Base-by-base conservation (phyloP, 2,797 vertebrate species). In the Potorous gilbertii region DNA sequence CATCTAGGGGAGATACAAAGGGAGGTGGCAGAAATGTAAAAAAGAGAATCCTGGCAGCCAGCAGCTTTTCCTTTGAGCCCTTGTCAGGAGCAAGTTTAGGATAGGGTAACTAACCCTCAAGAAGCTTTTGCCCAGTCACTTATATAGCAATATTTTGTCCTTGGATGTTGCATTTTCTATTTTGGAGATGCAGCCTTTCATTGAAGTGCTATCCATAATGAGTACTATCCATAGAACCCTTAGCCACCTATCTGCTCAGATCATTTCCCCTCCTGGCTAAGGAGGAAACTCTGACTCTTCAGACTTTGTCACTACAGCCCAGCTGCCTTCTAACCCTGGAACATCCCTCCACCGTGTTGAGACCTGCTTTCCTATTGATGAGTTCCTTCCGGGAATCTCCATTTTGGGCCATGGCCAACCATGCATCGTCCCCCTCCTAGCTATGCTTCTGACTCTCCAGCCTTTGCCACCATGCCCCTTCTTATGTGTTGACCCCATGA, bases 1-100 rank as follows among this genome's bases (percentile, higher is more conserved):
- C 89, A 54, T 24, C 29, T 57, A 92, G 94, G 13, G n/a, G 62
- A 62, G 74, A 90, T 93, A 90, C 40, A 57, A 92, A 96, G 66
- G 46, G 50, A 57, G 13, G 29, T 59, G 66, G 89, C 90, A 95
- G 34, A 62, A 91, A 95, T 62, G 87, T 16, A 90, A 40, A n/a
- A 74, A 29, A 66, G 93, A 74, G 56, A 92, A 21, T 40, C 50
- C 46, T 92, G 11, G 55, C 62, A 74, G 3, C 16, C 34, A 66
- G 40, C n/a, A 91, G 28, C 59, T 57, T 93, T 55, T 93, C 62
- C 56, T 59, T 94, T 92, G 27, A 91, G 52, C 92, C 46, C 34
- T 93, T 50, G 3, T 90, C 90, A 81, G 59, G 87, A 66, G 40
- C 66, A 81, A 94, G 56, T 90, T 62, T 87, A 54, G 31, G 74